Evolutionary conservation across 1,140 invertebrate species (phyloP).

Genomic region (Teleopsis dalmanni): DNA sequence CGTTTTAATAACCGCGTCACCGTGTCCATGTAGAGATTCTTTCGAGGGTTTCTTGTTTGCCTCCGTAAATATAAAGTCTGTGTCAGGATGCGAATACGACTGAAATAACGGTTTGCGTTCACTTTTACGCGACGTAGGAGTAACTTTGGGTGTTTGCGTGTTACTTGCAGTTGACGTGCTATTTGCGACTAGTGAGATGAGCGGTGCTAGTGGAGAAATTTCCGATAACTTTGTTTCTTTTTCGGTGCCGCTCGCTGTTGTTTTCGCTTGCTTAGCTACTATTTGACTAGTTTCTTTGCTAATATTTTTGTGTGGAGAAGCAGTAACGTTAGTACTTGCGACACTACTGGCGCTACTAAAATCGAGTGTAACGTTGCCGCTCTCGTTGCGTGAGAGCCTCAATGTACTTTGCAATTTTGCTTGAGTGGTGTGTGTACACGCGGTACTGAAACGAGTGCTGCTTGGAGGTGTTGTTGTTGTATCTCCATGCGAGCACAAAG

Average conservation of each 20-base stretch:
- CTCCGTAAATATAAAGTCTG: slow-evolving; percentile 20
- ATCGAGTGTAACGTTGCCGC: slow-evolving; percentile 12
- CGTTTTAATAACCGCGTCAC: slow-evolving; percentile 7
- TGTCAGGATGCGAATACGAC: slow-evolving; percentile 22
- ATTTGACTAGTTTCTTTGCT: too few relatives aligned
- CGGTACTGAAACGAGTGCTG: slow-evolving; percentile 7
- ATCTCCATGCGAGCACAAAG: slow-evolving; percentile 9
- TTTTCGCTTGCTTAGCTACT: too few relatives aligned
- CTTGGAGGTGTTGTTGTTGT: slow-evolving; percentile 4
- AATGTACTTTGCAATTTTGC: slow-evolving; percentile 10
- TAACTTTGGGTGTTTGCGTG: too few relatives aligned
- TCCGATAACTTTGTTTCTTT: too few relatives aligned
- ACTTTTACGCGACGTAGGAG: slow-evolving; percentile 6
- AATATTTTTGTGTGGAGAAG: too few relatives aligned
- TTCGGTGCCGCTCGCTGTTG: too few relatives aligned
- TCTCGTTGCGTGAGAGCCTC: slow-evolving; percentile 13
- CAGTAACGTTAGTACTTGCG: too few relatives aligned
- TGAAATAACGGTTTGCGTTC: slow-evolving; percentile 16
- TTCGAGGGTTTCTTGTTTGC: slow-evolving; percentile 17
- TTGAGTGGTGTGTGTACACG: slow-evolving; percentile 11
- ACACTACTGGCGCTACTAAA: not conserved
- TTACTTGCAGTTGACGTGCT: not conserved
- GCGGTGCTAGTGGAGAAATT: not conserved
- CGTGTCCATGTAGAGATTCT: slow-evolving; percentile 3
- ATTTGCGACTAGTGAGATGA: not conserved